phyloP scores from a whole-genome alignment of 1,140 invertebrate genomes.

The Protaetia brevitarsis region DNA sequence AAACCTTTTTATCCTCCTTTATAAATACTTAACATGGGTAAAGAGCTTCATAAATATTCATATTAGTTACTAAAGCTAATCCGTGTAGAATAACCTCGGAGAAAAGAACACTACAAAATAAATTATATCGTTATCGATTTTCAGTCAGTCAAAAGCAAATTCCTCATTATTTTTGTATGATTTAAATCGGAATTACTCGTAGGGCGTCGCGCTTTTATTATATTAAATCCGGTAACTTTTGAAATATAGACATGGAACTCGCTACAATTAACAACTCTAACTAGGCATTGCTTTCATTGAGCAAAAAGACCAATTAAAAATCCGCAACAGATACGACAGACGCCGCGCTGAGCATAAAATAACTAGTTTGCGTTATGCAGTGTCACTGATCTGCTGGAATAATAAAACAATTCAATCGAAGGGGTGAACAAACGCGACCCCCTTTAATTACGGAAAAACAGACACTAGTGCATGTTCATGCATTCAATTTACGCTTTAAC shows the following conservation, averaged over 20 bases:
- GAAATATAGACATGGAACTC: neutral
- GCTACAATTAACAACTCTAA: conserved; percentile 18
- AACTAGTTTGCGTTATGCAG: conserved; percentile 20
- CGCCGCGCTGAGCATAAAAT: neutral
- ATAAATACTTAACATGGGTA: too few relatives aligned
- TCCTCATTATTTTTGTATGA: neutral
- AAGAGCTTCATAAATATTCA: too few relatives aligned
- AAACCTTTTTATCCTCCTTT: too few relatives aligned
- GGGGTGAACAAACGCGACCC: conserved; percentile 12
- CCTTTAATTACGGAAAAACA: conserved; percentile 20
- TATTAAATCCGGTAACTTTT: neutral
- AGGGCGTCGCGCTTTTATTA: neutral
- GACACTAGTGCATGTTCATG: conserved; percentile 11
- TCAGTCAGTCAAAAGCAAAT: neutral
- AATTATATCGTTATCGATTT: neutral
- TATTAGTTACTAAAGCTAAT: too few relatives aligned
- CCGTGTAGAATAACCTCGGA: too few relatives aligned
- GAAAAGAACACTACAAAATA: too few relatives aligned
- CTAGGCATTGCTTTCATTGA: conserved; percentile 3
- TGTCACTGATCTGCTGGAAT: conserved; percentile 22
- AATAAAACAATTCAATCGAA: conserved; percentile 18
- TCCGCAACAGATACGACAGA: neutral
- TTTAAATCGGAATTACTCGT: neutral
- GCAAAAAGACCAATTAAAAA: conserved; percentile 17
- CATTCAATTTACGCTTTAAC: conserved; percentile 17